Base-by-base conservation (phyloP, 2,113 vertebrate genomes). In the Zingel zingel region DNA sequence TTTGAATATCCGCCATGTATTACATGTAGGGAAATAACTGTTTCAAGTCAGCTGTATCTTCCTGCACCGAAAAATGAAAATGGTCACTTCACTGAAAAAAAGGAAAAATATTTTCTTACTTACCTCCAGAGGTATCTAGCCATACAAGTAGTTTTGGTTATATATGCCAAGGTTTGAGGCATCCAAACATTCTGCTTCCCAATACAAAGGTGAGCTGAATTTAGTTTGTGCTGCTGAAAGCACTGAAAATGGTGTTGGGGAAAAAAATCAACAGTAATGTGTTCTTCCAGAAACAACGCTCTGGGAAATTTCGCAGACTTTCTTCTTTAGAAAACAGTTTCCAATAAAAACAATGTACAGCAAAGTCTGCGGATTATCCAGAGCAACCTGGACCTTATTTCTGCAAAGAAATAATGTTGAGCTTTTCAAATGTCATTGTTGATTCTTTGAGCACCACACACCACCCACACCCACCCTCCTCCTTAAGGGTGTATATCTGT, bases 341-440 rank as follows among this genome's bases (percentile, higher is more conserved):
- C 21, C 18, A 83, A 76, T 57, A 77, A 67, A 71, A 73, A 45
- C 7, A 15, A 3, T 56, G 72, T 10, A 39, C 56, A 61, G 57
- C 36, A 57, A 45, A 67, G 63, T 67, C 62, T 69, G 36, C 0
- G 25, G 58, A 82, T 88, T 74, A 89, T 74, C 67, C 10, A n/a
- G 23, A 77, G 18, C 25, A 70, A 50, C 19, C 56, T 51, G 18
- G 39, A 53, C 48, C 25, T 73, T 73, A 81, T 64, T 39, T 65
- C 77, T 81, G 47, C 6, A 36, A 62, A 72, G 70, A 63, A 74
- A 48, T 70, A 10, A 30, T 50, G 43, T 54, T 56, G 16, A 74
- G 80, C 23, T 73, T 65, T 81, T 85, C 73, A 74, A 77, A 79
- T 79, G 74, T 74, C 33, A 73, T 58, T 74, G 73, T 50, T 79